Percentiles rank a stretch among this genome's conserved stretches.
These are phyloP conservation scores for Criorhina ranunculi DNA, from an alignment of 2,888 invertebrate genomes.

Conservation along the genomic window DNA sequence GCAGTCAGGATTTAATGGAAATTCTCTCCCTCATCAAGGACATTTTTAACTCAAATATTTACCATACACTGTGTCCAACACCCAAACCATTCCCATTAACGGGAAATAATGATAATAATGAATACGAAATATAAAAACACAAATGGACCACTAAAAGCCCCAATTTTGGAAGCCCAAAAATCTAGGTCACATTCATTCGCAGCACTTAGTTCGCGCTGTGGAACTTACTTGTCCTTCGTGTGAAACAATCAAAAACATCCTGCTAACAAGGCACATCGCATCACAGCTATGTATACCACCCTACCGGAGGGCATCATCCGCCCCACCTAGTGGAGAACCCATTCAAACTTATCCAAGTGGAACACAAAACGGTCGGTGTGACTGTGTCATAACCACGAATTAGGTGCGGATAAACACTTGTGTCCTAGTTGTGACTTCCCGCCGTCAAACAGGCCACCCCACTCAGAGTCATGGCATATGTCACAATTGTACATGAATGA, in stretches of 20 bases:
- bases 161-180: conserved; percentile 49
- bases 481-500: conserved; percentile 18
- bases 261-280: conserved; percentile 56
- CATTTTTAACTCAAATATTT: conserved; percentile 51
- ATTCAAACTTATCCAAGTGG: conserved; percentile 58
- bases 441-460: conserved; percentile 38
- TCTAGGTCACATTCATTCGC: conserved; percentile 65
- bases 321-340: conserved; percentile 12
- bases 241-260: conserved; percentile 64
- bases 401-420: conserved; percentile 65
- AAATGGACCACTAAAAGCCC: conserved; percentile 72
- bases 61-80: conserved; percentile 7
- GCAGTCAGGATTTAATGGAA: conserved; percentile 47
- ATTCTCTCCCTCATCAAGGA: conserved; percentile 21
- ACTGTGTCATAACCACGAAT: conserved; percentile 64
- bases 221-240: conserved; percentile 39
- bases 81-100: conserved; percentile 48
- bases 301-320: background rate
- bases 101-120: conserved; percentile 62
- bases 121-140: conserved; percentile 57
- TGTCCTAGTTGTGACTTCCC: conserved; percentile 62
- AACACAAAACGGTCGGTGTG: conserved; percentile 53
- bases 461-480: conserved; percentile 8
- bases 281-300: conserved; percentile 1
- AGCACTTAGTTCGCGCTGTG: conserved; percentile 56